Percentiles rank a stretch among this genome's conserved stretches.
Conservation (phyloP, 2,797 vertebrate species). For the Poeciliopsis infans region DNA sequence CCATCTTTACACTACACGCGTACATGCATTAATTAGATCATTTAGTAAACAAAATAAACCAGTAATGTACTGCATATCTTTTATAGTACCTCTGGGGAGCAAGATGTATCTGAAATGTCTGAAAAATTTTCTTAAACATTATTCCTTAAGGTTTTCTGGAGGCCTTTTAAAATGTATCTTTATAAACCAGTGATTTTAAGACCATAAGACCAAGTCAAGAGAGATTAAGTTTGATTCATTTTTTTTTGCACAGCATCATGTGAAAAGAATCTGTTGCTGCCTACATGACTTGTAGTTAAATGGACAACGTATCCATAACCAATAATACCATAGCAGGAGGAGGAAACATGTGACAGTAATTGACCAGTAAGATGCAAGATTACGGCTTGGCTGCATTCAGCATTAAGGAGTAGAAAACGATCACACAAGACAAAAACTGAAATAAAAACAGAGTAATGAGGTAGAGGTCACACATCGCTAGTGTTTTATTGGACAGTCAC, state of each 20-base stretch:
- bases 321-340: slow-evolving; percentile 5
- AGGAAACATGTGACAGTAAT: slow-evolving; percentile 24
- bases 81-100: neutral
- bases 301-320: neutral
- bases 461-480: slow-evolving; percentile 77
- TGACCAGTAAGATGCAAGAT: slow-evolving; percentile 24
- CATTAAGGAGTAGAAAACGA: slow-evolving; percentile 1
- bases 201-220: neutral
- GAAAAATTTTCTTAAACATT: neutral
- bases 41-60: neutral
- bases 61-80: neutral
- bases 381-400: slow-evolving; percentile 57
- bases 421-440: slow-evolving; percentile 5
- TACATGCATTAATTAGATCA: neutral
- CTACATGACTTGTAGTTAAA: neutral
- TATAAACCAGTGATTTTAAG: neutral
- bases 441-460: slow-evolving; percentile 60
- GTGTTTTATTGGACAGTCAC: slow-evolving; percentile 83
- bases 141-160: neutral
- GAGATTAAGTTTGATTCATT: neutral
- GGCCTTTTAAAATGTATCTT: neutral
- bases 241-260: neutral
- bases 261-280: slow-evolving; percentile 6
- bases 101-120: neutral
- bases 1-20: neutral